Evolutionary conservation across 2,113 vertebrate species (phyloP).

Genomic region (Leucopsar rothschildi): DNA sequence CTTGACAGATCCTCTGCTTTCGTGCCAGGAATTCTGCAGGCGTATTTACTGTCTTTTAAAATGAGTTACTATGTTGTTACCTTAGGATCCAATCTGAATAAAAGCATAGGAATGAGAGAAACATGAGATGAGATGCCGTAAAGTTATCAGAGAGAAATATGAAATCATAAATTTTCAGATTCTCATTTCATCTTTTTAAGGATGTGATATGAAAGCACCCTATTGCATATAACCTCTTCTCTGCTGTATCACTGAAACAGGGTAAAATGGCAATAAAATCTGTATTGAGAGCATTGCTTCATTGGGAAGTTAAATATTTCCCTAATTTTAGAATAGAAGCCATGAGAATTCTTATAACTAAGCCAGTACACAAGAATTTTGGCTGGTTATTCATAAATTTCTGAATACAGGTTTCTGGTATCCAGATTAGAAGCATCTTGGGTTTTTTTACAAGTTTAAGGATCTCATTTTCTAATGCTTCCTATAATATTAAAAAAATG

Average conservation of each 20-base stretch:
- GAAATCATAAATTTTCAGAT: neutral
- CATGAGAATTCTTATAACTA: neutral
- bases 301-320: neutral
- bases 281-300: neutral
- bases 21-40: constrained; percentile 14
- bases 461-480: neutral
- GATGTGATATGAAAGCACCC: neutral
- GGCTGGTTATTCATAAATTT: neutral
- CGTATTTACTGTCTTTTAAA: neutral
- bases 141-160: neutral
- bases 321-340: neutral
- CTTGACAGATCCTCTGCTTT: constrained; percentile 7
- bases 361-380: neutral
- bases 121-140: neutral
- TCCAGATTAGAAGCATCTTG: neutral
- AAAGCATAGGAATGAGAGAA: neutral
- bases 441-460: neutral
- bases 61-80: neutral
- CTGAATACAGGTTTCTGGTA: neutral
- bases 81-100: neutral
- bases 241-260: neutral
- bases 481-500: neutral
- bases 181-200: neutral
- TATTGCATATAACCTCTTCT: neutral
- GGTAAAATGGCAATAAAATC: neutral